phyloP scores from a whole-genome alignment of 2,888 invertebrate genomes.

The Heliconius ismenius region DNA sequence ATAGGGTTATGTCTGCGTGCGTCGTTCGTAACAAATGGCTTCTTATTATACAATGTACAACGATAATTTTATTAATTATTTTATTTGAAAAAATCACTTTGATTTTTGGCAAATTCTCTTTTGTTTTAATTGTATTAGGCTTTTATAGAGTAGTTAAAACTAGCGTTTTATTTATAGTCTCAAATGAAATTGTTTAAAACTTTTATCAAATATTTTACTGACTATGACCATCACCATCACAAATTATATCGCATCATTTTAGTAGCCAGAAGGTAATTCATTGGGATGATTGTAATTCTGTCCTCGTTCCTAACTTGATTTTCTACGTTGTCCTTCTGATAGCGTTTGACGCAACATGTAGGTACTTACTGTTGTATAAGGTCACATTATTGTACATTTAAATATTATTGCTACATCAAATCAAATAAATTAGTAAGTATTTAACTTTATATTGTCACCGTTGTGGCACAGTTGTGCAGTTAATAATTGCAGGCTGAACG shows the following conservation, averaged over 20 bases:
- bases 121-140: too few species aligned
- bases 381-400: conserved; percentile 10
- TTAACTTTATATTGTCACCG: neutral
- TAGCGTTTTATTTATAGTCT: too few species aligned
- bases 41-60: too few species aligned
- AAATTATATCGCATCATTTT: neutral
- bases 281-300: conserved; percentile 4
- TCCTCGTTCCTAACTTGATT: conserved; percentile 9
- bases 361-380: neutral
- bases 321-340: conserved; percentile 8
- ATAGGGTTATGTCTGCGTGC: too few species aligned
- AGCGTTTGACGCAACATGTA: conserved; percentile 3
- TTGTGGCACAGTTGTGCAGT: neutral
- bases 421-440: neutral
- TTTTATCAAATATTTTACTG: neutral
- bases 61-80: too few species aligned
- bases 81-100: too few species aligned
- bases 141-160: too few species aligned
- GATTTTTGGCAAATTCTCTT: too few species aligned
- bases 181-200: too few species aligned
- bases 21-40: too few species aligned
- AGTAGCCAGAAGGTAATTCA: neutral
- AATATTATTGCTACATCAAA: conserved; percentile 7
- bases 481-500: neutral
- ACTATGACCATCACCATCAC: neutral